A percentile compares a stretch with the other conserved stretches of the same genome.
These are phyloP conservation scores for Bucorvus abyssinicus DNA, from an alignment of 2,797 vertebrate genomes.

Conservation along the genomic window DNA sequence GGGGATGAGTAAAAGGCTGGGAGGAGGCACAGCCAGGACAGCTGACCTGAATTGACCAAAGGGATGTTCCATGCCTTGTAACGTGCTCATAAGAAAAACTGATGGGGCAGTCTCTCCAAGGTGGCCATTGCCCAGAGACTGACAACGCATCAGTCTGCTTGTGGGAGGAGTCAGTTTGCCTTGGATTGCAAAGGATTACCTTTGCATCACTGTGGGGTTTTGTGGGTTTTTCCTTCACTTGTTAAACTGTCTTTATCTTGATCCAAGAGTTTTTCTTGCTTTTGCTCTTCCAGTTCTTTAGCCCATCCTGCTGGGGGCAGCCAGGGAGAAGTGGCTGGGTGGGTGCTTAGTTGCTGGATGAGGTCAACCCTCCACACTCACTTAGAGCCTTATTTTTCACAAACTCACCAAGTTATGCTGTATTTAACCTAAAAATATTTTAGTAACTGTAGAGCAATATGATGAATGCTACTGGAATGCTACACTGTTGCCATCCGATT, in stretches of 20 bases:
- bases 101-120: neutral
- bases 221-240: neutral
- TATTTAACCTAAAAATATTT: neutral
- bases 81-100: neutral
- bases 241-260: neutral
- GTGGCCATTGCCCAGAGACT: neutral
- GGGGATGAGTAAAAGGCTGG: neutral
- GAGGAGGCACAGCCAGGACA: neutral
- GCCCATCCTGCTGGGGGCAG: neutral
- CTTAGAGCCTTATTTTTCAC: neutral
- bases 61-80: neutral
- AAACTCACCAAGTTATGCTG: neutral
- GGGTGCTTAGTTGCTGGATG: neutral
- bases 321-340: neutral
- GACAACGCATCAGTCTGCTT: neutral
- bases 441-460: neutral
- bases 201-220: neutral
- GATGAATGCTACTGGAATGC: neutral
- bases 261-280: neutral
- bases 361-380: neutral
- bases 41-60: neutral
- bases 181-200: neutral
- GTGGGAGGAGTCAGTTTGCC: neutral
- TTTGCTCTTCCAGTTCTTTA: neutral
- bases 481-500: neutral